Base-by-base conservation (phyloP, 2,113 vertebrate genomes). In the Nothocercus julius region DNA sequence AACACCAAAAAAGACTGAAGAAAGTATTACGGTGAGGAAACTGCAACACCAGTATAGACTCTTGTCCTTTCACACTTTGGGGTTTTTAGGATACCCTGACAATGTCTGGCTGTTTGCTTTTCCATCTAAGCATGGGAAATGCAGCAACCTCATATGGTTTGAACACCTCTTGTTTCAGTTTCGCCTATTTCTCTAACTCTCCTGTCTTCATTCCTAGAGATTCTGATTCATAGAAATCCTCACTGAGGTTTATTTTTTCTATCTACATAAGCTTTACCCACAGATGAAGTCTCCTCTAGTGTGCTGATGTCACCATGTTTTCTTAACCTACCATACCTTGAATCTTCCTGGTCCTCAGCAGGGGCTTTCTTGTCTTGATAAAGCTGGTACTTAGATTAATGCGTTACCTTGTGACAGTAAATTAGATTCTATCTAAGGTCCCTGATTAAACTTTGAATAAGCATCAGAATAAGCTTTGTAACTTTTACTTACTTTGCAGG, bases 231-330 rank as follows among this genome's bases (percentile, higher is more conserved):
- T 34, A 90, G 68, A 83, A 83, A 78, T 76, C 69, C 90, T 82
- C 25, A 44, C 11, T 40, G 87, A 73, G 8, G 44, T 58, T 94
- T 92, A 58, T 72, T 92, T 96, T 95, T 95, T 49, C 66, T 84
- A 36, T 69, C 58, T 79, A 66, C 30, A 59, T 80, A 81, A 85
- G 40, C 62, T 87, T 84, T 94, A 86, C 32, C 14, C 44, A 49
- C 72, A 82, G 87, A 82, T 66, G 83, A 81, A 78, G 61, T 51
- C 64, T 68, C 63, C 87, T 69, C 42, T 47, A 78, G 17, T 30
- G 54, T 85, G 61, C 4, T 93, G 94, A 93, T 2, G 5, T 75
- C 25, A 4, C 59, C 79, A 38, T 77, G 68, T 80, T 95, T 87
- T 91, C 64, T 69, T 86, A 92, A 86, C 66, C 82, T 90, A n/a